Conservation (phyloP, 2,113 vertebrate species). For the Zosterops pallidus region DNA sequence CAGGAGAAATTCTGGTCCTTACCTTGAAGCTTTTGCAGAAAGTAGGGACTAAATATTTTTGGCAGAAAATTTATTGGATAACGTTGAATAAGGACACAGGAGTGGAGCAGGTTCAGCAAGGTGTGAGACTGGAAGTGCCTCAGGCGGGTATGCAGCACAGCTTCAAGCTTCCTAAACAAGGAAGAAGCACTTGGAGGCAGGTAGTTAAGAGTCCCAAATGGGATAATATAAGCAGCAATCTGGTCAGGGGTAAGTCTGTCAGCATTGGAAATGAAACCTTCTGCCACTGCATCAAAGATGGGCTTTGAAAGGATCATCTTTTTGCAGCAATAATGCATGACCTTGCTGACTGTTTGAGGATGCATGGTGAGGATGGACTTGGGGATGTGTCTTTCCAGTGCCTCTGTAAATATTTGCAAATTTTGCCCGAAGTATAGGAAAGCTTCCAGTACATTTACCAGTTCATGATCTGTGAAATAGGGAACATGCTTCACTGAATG, state of each 20-base stretch:
- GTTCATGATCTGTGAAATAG: slow-evolving; percentile 79
- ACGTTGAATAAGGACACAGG: slow-evolving; percentile 82
- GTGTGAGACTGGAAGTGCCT: slow-evolving; percentile 80
- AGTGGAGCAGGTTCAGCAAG: slow-evolving; percentile 84
- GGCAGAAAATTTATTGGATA: slow-evolving; percentile 91
- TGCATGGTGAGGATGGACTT: slow-evolving; percentile 66
- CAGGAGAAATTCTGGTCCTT: not conserved
- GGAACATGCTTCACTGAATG: slow-evolving; percentile 76
- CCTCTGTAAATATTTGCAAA: slow-evolving; percentile 73
- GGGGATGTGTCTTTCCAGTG: slow-evolving; percentile 76
- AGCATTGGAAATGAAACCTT: slow-evolving; percentile 82
- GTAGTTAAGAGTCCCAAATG: slow-evolving; percentile 88
- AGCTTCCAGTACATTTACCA: slow-evolving; percentile 79
- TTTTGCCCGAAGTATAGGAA: slow-evolving; percentile 82
- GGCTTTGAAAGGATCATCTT: slow-evolving; percentile 79
- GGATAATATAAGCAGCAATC: slow-evolving; percentile 78
- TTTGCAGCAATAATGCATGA: slow-evolving; percentile 80
- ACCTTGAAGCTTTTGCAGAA: slow-evolving; percentile 90
- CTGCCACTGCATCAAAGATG: slow-evolving; percentile 82
- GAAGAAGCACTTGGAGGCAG: slow-evolving; percentile 80
- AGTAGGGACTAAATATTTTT: slow-evolving; percentile 87
- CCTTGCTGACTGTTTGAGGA: slow-evolving; percentile 76
- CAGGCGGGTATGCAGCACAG: slow-evolving; percentile 68
- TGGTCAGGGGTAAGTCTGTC: slow-evolving; percentile 82
- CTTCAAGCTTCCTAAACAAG: slow-evolving; percentile 86